A percentile compares a stretch with the other conserved stretches of the same genome.
phyloP scores from a whole-genome alignment of 2,797 vertebrate species.

The Luscinia luscinia region DNA sequence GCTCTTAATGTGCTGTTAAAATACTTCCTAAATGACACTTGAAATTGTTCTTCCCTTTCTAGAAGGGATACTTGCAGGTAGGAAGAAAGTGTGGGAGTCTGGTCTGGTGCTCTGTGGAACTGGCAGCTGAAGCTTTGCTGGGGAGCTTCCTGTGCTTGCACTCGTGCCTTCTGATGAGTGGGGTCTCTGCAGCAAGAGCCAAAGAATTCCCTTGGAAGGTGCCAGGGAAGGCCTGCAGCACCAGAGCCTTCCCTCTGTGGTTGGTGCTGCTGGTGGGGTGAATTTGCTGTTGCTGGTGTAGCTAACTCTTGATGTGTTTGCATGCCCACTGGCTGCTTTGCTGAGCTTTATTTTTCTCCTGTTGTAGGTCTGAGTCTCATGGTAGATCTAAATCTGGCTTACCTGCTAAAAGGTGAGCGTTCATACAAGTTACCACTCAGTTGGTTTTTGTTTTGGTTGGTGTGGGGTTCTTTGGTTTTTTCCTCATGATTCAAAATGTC shows the following conservation, averaged over 20 bases:
- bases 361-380: constrained; percentile 72
- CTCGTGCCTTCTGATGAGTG: background rate
- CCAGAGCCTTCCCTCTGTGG: background rate
- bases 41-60: background rate
- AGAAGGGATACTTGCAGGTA: background rate
- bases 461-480: background rate
- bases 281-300: background rate
- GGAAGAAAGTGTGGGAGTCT: background rate
- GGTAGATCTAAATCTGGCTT: constrained; percentile 75
- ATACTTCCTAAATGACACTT: background rate
- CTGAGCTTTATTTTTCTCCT: constrained; percentile 69
- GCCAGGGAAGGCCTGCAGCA: background rate
- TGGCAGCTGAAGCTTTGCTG: constrained; percentile 41
- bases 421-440: background rate
- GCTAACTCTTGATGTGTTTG: background rate
- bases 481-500: background rate
- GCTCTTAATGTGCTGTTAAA: background rate
- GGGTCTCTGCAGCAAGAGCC: background rate
- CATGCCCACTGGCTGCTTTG: constrained; percentile 52
- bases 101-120: background rate
- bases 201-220: background rate
- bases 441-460: background rate
- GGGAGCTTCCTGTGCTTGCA: constrained; percentile 6
- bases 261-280: background rate
- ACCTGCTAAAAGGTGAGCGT: constrained; percentile 73